Evolutionary conservation across 1,140 invertebrate species (phyloP).

Genomic region (Camponotus vicinus): DNA sequence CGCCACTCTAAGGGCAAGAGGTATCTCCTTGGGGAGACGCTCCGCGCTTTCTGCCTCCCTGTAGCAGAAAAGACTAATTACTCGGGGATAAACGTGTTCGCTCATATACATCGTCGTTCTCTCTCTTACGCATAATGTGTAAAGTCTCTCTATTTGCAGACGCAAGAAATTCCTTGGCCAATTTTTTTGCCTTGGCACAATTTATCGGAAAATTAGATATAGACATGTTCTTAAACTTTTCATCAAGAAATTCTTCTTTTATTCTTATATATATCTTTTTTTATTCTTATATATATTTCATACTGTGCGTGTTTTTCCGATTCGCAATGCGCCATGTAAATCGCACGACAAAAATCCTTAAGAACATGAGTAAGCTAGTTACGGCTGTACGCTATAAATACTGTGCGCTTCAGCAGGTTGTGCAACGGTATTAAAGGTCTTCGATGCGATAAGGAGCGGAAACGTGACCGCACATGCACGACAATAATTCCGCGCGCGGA

Average conservation of each 20-base stretch:
- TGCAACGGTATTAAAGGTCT: slow-evolving; percentile 32
- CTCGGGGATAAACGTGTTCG: not conserved
- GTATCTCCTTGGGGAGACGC: slow-evolving; percentile 36
- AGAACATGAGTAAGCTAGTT: slow-evolving; percentile 41
- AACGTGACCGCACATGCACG: slow-evolving; percentile 16
- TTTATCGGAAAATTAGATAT: not conserved
- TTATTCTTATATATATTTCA: too few relatives aligned
- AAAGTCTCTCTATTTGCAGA: not conserved
- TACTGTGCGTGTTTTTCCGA: not conserved
- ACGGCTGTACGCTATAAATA: slow-evolving; percentile 41
- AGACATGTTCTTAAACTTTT: too few relatives aligned
- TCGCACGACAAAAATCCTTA: slow-evolving; percentile 1
- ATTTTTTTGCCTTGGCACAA: not conserved
- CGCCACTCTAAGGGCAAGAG: slow-evolving; percentile 20
- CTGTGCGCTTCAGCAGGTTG: not conserved
- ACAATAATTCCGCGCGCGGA: slow-evolving; percentile 21
- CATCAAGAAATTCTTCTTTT: too few relatives aligned
- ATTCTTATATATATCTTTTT: too few relatives aligned
- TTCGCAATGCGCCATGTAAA: not conserved
- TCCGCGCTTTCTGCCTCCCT: not conserved
- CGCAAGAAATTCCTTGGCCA: not conserved
- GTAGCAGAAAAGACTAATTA: slow-evolving; percentile 43
- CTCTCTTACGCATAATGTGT: not conserved
- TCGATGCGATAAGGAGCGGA: slow-evolving; percentile 36
- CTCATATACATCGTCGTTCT: not conserved